A percentile compares a stretch with the other conserved stretches of the same genome.
Evolutionary conservation across 2,113 vertebrate species (phyloP).

Genomic region (Eira barbara): DNA sequence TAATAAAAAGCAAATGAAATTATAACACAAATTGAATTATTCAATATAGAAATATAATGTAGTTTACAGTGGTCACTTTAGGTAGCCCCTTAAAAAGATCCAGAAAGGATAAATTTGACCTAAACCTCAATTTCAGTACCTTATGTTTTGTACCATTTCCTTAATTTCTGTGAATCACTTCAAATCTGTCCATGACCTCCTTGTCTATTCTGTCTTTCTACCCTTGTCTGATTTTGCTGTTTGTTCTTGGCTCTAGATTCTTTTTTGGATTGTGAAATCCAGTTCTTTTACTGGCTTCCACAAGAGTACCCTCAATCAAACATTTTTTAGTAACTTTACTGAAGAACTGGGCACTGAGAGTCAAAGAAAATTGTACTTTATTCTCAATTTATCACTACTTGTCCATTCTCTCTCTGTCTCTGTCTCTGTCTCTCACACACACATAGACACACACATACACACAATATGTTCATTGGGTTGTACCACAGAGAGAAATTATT

Average conservation of each 20-base stretch:
- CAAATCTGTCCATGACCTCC: not conserved
- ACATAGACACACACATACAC: not conserved
- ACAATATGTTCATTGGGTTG: not conserved
- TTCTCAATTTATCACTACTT: not conserved
- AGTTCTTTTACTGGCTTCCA: not conserved
- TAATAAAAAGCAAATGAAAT: not conserved
- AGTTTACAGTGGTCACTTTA: not conserved
- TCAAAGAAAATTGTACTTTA: not conserved
- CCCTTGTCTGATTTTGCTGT: not conserved
- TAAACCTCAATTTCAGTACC: not conserved
- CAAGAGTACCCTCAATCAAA: not conserved
- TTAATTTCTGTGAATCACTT: not conserved
- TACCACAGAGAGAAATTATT: not conserved
- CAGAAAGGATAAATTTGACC: not conserved
- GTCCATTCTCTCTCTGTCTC: not conserved
- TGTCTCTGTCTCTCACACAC: not conserved
- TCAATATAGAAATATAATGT: not conserved
- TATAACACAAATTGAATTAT: slow-evolving; percentile 24
- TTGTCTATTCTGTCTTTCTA: not conserved
- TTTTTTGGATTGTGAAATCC: not conserved
- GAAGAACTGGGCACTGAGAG: not conserved
- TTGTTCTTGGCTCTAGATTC: not conserved
- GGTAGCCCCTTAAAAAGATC: not conserved
- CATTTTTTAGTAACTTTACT: not conserved
- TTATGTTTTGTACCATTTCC: not conserved